phyloP scores from a whole-genome alignment of 1,140 invertebrate genomes.

The Archivesica marissinica region DNA sequence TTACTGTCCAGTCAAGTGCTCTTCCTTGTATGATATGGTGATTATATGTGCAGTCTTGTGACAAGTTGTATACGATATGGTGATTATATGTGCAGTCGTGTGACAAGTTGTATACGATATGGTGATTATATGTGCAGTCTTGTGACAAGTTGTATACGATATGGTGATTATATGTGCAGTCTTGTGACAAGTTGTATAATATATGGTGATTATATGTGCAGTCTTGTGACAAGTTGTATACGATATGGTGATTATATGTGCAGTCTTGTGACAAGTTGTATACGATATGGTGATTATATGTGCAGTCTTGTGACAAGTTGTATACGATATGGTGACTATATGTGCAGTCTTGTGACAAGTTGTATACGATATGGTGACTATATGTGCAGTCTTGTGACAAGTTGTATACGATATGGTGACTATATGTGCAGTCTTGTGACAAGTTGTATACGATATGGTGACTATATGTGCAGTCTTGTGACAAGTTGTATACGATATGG shows the following conservation, averaged over 20 bases:
- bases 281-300: no score
- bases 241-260: no score
- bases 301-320: conserved; percentile 20
- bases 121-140: conserved; percentile 25
- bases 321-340: no score
- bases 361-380: no score
- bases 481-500: no score
- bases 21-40: not conserved
- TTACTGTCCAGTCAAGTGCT: conserved; percentile 24
- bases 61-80: no score
- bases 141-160: conserved; percentile 13
- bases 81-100: conserved; percentile 22
- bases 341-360: conserved; percentile 17
- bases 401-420: no score
- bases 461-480: conserved; percentile 28
- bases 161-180: conserved; percentile 23
- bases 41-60: conserved; percentile 28
- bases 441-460: no score
- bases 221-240: conserved; percentile 19
- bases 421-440: conserved; percentile 28
- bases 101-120: conserved; percentile 7
- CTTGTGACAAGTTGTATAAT: conserved; percentile 17
- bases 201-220: no score
- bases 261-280: conserved; percentile 18
- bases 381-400: conserved; percentile 26